These are phyloP conservation scores for Calypte anna DNA, from an alignment of 2,113 vertebrate species.

Conservation along the genomic window DNA sequence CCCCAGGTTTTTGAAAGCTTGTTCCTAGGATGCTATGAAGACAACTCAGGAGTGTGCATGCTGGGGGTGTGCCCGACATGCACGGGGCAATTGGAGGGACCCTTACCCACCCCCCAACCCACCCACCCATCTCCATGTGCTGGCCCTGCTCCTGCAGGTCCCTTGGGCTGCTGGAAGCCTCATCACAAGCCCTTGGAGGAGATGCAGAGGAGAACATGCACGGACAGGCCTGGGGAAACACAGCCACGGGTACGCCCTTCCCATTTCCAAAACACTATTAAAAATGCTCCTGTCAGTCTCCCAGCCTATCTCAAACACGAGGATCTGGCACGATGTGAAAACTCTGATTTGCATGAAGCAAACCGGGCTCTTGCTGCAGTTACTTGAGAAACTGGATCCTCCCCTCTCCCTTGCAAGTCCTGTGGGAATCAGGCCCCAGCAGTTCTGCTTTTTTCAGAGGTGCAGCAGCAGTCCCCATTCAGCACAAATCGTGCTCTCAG, in stretches of 20 bases:
- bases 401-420: neutral
- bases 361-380: rapidly evolving
- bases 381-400: neutral
- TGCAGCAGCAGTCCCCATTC: neutral
- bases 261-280: neutral
- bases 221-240: neutral
- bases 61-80: neutral
- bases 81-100: too few species aligned
- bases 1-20: neutral
- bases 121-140: rapidly evolving
- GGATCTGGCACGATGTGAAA: rapidly evolving
- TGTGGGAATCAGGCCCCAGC: neutral
- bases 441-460: neutral
- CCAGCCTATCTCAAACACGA: neutral
- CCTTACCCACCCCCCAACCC: neutral
- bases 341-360: neutral
- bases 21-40: neutral
- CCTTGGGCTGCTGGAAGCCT: neutral
- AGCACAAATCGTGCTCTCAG: neutral
- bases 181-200: rapidly evolving
- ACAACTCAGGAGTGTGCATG: neutral
- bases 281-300: neutral
- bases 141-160: rapidly evolving
- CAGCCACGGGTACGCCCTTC: neutral
- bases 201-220: neutral